phyloP scores from a whole-genome alignment of 2,797 vertebrate species.

The Lepus townsendii region DNA sequence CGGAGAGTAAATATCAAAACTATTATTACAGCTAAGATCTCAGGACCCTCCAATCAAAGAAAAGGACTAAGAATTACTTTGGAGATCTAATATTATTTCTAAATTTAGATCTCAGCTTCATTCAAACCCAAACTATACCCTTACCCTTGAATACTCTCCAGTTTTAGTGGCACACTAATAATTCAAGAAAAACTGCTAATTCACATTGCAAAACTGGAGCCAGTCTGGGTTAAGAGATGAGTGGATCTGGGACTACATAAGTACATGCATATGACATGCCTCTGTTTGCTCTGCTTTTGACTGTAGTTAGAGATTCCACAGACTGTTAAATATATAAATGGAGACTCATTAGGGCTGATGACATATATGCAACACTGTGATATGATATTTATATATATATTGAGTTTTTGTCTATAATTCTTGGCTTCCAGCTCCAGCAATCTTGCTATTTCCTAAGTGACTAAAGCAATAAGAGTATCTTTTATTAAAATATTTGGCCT shows the following conservation, averaged over 20 bases:
- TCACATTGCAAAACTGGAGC: neutral
- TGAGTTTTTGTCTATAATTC: no score
- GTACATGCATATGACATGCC: neutral
- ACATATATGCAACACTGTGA: neutral
- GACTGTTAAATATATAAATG: neutral
- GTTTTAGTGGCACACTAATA: neutral
- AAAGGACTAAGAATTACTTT: neutral
- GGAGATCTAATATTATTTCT: constrained; percentile 9
- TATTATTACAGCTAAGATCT: neutral
- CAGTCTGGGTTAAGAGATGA: neutral
- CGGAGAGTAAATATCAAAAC: neutral
- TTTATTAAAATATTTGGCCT: no score
- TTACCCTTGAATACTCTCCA: neutral
- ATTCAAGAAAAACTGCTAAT: neutral
- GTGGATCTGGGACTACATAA: neutral
- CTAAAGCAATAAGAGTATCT: no score
- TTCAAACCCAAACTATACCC: neutral
- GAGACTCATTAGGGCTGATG: neutral
- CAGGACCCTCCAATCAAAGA: neutral
- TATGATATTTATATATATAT: neutral
- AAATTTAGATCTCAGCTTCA: constrained; percentile 24
- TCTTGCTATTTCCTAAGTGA: no score
- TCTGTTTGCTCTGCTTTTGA: neutral
- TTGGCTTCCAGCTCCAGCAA: no score
- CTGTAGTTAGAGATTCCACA: neutral